Conservation (phyloP, 2,797 vertebrate genomes). For the Hapalemur alaotrensis region DNA sequence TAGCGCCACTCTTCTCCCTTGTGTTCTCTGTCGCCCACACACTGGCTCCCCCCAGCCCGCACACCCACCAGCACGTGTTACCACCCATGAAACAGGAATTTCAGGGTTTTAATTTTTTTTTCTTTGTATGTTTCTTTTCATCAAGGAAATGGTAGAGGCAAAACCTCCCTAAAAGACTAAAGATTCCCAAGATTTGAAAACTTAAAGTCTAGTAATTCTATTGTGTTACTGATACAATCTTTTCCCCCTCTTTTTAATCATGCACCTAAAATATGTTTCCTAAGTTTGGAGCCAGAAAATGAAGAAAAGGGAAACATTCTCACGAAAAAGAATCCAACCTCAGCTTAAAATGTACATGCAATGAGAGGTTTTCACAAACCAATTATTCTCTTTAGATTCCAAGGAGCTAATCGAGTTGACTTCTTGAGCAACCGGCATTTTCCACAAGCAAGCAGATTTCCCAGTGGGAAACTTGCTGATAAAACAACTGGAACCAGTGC, state of each 20-base stretch:
- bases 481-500: neutral
- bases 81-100: neutral
- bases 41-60: fast-evolving
- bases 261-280: neutral
- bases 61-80: neutral
- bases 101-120: neutral
- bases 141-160: neutral
- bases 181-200: neutral
- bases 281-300: neutral
- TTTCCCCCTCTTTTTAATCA: neutral
- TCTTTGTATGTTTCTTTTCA: neutral
- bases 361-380: neutral
- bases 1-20: neutral
- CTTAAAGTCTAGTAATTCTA: neutral
- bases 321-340: neutral
- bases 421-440: neutral
- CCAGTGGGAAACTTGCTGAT: neutral
- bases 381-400: neutral
- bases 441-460: neutral
- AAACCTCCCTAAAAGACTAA: neutral
- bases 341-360: neutral
- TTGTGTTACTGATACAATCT: neutral
- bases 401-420: neutral
- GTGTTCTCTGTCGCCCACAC: fast-evolving
- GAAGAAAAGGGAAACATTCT: neutral